Evolutionary conservation across 2,888 invertebrate species (phyloP), one percentile per base, ranked within the genome.

Genomic region (Campoplex nolae): DNA sequence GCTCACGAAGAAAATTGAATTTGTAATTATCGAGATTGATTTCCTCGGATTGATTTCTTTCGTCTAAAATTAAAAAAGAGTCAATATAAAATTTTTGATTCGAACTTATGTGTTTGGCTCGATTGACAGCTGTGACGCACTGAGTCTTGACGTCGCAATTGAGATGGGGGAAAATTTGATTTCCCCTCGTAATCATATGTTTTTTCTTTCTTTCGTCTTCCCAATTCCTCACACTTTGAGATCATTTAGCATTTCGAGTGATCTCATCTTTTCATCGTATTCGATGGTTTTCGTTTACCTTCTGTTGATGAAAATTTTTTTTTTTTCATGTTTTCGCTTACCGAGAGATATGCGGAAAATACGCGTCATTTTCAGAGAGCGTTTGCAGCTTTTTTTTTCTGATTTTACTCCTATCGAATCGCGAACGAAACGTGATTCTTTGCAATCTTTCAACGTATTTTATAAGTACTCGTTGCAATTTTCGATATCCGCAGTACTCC

Each of bases 1-100:
- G 18, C 54, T 28, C 23, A 62, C 67, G 8, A 54, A 28, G 68
- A 75, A 83, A 83, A 70, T 82, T 82, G 54, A 62, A 82, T 68
- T 80, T 80, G 62, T 56, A 67, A 83, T 81, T 71, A 71, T 38
- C 45, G 62, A 23, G 23, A 32, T 56, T 23, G 67, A 62, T 38
- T 81, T 81, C 8, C 42, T 62, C 45, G 28, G 48, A 48, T 9
- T 32, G 48, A n/a, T n/a, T 18, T 28, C n/a, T 18, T 23, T 45
- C 65, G 13, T 65, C 45, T 28, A n/a, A 3, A 13, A 28, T 13
- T 58, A 32, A 76, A 48, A 65, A 38, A 28, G 3, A 8, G 18
- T 35, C 28, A 6, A 23, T 16, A 75, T 45, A 45, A 2, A 9
- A 28, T 4, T 32, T 18, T 48, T 2, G 48, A 13, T 32, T 16